Evolutionary conservation across 2,797 vertebrate genomes (phyloP).

Genomic region (Galagoides demidoff): DNA sequence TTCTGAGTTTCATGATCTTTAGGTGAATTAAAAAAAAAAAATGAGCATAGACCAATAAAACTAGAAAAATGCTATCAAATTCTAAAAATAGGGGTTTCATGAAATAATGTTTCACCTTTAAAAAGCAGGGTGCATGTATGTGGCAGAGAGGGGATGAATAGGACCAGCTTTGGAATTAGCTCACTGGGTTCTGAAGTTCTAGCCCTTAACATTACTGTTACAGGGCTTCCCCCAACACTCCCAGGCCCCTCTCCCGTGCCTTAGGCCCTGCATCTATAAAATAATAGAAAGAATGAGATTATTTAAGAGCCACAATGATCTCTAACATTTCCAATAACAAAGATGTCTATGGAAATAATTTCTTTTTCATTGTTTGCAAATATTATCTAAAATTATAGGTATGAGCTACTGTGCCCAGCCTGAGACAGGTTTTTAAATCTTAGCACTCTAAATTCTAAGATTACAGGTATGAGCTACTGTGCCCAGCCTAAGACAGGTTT

Average conservation of each 20-base stretch:
- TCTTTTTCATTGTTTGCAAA: neutral
- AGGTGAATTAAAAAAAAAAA: slow-evolving; percentile 3
- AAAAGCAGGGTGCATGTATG: neutral
- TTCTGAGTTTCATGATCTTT: neutral
- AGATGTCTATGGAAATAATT: slow-evolving; percentile 30
- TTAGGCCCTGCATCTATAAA: neutral
- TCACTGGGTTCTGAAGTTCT: neutral
- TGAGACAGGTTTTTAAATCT: neutral
- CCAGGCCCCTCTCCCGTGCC: neutral
- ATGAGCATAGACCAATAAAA: neutral
- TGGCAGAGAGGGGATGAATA: neutral
- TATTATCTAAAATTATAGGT: neutral
- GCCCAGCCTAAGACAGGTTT: no score
- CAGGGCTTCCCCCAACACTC: neutral
- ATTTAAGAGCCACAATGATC: slow-evolving; percentile 43
- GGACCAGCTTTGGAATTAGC: neutral
- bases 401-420: no score
- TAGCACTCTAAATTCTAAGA: no score
- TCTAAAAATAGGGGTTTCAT: neutral
- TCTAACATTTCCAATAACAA: neutral
- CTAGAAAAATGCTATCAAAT: neutral
- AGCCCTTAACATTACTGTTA: neutral
- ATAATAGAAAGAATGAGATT: neutral
- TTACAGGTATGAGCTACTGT: no score
- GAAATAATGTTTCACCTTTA: neutral